Percentiles rank a stretch among this genome's conserved stretches.
Conservation (phyloP, 2,888 invertebrate genomes). For the Drosophila putrida region DNA sequence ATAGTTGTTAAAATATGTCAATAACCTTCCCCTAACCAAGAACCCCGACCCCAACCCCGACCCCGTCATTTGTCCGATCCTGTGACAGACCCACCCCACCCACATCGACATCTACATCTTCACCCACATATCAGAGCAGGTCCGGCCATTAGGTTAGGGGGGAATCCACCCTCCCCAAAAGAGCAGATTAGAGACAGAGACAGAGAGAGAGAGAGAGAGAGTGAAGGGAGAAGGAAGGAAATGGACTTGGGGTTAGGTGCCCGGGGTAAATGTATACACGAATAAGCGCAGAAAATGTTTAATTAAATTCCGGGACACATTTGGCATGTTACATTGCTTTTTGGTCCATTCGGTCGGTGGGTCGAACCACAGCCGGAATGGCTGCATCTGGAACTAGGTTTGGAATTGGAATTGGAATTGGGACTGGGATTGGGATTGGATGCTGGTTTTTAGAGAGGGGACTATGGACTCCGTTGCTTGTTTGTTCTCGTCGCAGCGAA, state of each 20-base stretch:
- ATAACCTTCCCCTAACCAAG: constrained; percentile 59
- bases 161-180: constrained; percentile 1
- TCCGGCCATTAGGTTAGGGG: constrained; percentile 3
- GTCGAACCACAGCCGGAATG: constrained; percentile 62
- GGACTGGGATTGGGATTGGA: background rate
- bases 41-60: background rate
- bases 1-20: constrained; percentile 80
- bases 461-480: constrained; percentile 25
- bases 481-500: constrained; percentile 47
- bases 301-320: constrained; percentile 82
- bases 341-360: constrained; percentile 40
- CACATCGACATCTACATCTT: constrained; percentile 1
- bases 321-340: constrained; percentile 81
- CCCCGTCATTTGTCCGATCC: background rate
- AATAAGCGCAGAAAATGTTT: constrained; percentile 82
- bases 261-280: constrained; percentile 69
- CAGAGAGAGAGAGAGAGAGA: constrained; percentile 1
- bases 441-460: background rate
- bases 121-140: constrained; percentile 1
- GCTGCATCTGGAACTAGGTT: background rate
- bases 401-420: background rate
- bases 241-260: constrained; percentile 10
- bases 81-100: background rate
- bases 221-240: background rate
- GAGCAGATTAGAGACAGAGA: constrained; percentile 10